Evolutionary conservation across 2,113 vertebrate genomes (phyloP).

Genomic region (Macquaria ambigua): DNA sequence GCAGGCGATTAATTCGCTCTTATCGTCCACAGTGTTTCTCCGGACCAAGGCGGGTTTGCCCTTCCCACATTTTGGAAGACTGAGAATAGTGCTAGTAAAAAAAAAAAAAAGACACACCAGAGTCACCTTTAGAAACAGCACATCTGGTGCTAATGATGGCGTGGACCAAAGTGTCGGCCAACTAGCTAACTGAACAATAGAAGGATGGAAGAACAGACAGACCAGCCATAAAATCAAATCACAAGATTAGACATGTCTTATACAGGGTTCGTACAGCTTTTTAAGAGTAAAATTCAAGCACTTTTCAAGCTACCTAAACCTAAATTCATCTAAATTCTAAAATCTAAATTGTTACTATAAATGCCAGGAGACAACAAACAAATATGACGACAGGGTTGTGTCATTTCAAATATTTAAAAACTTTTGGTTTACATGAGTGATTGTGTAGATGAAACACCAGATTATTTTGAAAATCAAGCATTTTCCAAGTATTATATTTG

Average conservation of each 20-base stretch:
- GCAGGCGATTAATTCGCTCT: constrained; percentile 94
- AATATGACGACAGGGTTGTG: too few relatives aligned
- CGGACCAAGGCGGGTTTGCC: constrained; percentile 95
- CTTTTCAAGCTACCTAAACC: too few relatives aligned
- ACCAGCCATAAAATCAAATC: background rate
- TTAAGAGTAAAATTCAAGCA: too few relatives aligned
- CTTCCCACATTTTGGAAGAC: constrained; percentile 93
- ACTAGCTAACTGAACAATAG: background rate
- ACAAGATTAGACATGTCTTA: background rate
- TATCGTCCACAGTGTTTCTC: constrained; percentile 94
- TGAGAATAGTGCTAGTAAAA: constrained; percentile 78
- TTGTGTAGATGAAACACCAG: too few relatives aligned
- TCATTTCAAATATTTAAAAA: too few relatives aligned
- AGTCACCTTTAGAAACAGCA: background rate
- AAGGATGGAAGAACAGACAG: background rate
- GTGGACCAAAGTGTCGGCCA: background rate
- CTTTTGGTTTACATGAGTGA: too few relatives aligned
- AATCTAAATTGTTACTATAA: too few relatives aligned
- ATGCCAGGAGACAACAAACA: too few relatives aligned
- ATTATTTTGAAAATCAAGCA: too few relatives aligned
- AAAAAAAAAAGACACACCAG: background rate
- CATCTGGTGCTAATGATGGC: background rate
- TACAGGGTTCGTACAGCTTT: too few relatives aligned
- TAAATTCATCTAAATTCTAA: too few relatives aligned
- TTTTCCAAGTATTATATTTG: too few relatives aligned